Evolutionary conservation across 2,888 invertebrate genomes (phyloP), one percentile per base, ranked within the genome.

Genomic region (Hypercompe scribonia): DNA sequence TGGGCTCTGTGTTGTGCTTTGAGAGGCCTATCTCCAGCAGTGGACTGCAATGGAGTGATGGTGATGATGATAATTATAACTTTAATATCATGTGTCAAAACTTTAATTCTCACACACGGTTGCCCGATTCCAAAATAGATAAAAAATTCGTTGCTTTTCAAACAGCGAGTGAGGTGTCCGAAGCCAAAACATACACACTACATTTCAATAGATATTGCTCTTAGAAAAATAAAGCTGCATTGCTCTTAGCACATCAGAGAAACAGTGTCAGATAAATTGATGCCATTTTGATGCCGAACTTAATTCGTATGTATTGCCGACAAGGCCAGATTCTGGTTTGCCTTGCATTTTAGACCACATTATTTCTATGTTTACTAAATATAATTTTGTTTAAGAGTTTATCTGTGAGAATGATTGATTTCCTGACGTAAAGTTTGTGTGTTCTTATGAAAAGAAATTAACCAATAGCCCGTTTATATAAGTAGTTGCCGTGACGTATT

Each of bases 261-360:
- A n/a, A n/a, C 13, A 33, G 46, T 50, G 15, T n/a, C 3, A n/a
- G 36, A 21, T 64, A 34, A 65, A 11, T 11, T 13, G 64, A 13
- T 50, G 67, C 46, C 67, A 46, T 31, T 21, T 66, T 33, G 67
- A 21, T 33, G 67, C 67, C 50, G 24, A 50, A 33, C n/a, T 21
- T 13, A 46, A 67, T 50, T 31, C 50, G 50, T 21, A 31, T 28
- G 46, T 67, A 31, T 50, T 21, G 33, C 46, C 33, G 21, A 33
- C 24, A 46, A 54, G 8, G 46, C 33, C 24, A 13, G 5, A 33
- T 7, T 24, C 11, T 13, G 31, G 13, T 46, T 18, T 46, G 4
- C 28, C 13, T 42, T 15, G 15, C 24, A 46, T 34, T 64, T 15
- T 58, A 58, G n/a, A 2, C 58, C 13, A 58, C 13, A 28, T 46